phyloP scores from a whole-genome alignment of 1,140 invertebrate genomes.

The Andricus grossulariae region DNA sequence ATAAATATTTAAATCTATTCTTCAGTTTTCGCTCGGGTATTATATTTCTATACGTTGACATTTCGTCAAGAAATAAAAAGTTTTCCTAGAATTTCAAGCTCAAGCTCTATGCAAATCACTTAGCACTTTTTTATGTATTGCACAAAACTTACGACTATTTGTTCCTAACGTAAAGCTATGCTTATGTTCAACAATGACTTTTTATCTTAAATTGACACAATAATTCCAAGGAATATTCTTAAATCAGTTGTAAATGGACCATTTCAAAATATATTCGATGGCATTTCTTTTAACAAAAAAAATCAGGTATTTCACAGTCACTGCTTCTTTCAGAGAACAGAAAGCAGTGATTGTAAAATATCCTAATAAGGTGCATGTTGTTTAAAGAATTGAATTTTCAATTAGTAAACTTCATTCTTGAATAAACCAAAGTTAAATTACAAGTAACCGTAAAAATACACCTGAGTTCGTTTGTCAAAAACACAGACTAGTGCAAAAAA shows the following conservation, averaged over 20 bases:
- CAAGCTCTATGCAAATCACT: neutral
- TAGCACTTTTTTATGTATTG: neutral
- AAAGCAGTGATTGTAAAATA: neutral
- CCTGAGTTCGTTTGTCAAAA: conserved; percentile 2
- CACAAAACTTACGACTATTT: neutral
- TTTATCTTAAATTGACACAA: too few relatives aligned
- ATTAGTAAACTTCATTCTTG: too few relatives aligned
- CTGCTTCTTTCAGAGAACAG: neutral
- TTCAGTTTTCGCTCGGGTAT: neutral
- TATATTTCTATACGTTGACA: neutral
- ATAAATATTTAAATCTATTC: conserved; percentile 23
- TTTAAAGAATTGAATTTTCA: too few relatives aligned
- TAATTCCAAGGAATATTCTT: neutral
- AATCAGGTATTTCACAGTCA: too few relatives aligned
- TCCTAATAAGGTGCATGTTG: too few relatives aligned
- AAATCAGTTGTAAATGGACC: neutral
- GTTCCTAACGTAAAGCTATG: too few relatives aligned
- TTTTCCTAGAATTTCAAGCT: too few relatives aligned
- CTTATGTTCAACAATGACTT: neutral
- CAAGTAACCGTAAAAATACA: conserved; percentile 39
- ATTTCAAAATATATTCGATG: neutral
- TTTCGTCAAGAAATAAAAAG: neutral
- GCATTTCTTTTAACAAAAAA: neutral
- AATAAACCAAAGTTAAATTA: conserved; percentile 38
- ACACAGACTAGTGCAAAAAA: conserved; percentile 6